Base-by-base conservation (phyloP, 1,140 invertebrate genomes). In the Drosophila kanapiae region DNA sequence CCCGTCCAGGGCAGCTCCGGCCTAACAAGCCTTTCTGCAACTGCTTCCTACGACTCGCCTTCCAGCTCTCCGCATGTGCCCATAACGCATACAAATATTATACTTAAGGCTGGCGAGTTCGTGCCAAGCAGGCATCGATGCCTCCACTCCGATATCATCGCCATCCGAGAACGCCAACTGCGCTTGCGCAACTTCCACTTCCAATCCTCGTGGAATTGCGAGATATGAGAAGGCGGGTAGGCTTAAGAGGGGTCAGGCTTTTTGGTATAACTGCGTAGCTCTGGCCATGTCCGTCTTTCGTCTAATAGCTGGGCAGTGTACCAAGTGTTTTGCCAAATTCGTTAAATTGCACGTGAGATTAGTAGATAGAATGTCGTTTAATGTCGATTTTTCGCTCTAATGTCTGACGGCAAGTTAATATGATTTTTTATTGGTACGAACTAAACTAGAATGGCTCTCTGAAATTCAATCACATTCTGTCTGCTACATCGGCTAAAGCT, bases 21-120 rank as follows among this genome's bases (percentile, higher is more conserved):
- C 56, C 64, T 84, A 87, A 87, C 80, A 77, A 88, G 84, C 57
- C 80, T 87, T 88, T 87, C 74, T 83, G 72, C 84, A 88, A 84
- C 80, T 78, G 85, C 85, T 81, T 70, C 85, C 78, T 64, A 63
- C 51, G 27, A 63, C 23, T 38, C 43, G 62, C 13, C 27, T 11
- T 56, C 18, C 29, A 45, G 33, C 16, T 14, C 14, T 45, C 51
- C n/a, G 71, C 53, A 57, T 76, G 40, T 60, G 65, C 51, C 42
- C 43, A 75, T 75, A 85, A 90, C 85, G 85, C 85, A 85, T 90
- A 88, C 70, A 81, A 88, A 90, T 85, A 85, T 88, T 90, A 82
- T 76, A 78, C 80, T 80, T 74, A 49, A 71, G 70, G 43, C 71
- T 60, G 64, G 64, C 61, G 51, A 70, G 72, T 60, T 69, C 85